Percentiles rank a stretch among this genome's conserved stretches.
Evolutionary conservation across 2,113 vertebrate genomes (phyloP).

Genomic region (Oncorhynchus keta): DNA sequence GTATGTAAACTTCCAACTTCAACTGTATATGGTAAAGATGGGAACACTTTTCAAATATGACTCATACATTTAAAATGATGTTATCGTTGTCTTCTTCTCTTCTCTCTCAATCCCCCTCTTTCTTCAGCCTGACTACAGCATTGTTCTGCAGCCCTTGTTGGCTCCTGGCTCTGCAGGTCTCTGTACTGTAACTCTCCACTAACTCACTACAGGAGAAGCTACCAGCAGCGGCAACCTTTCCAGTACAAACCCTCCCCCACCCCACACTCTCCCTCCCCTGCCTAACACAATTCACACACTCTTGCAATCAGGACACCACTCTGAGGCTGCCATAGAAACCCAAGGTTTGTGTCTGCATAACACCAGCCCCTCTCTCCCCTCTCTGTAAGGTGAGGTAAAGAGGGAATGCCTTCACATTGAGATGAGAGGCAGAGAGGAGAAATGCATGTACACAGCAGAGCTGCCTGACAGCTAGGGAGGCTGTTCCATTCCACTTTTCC

Average conservation of each 20-base stretch:
- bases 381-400: constrained; percentile 53
- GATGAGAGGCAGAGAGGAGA: constrained; percentile 52
- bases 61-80: constrained; percentile 29
- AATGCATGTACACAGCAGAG: constrained; percentile 33
- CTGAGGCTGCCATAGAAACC: constrained; percentile 66
- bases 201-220: constrained; percentile 57
- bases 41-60: constrained; percentile 51
- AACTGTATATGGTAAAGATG: constrained; percentile 25
- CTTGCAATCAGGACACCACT: constrained; percentile 66
- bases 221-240: constrained; percentile 35
- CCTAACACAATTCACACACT: constrained; percentile 73
- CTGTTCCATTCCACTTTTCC: constrained; percentile 13
- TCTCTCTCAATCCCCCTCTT: constrained; percentile 2
- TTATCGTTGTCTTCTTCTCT: no score
- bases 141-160: constrained; percentile 17
- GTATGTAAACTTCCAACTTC: no score
- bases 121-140: constrained; percentile 16
- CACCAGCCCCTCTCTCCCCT: constrained; percentile 54
- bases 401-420: constrained; percentile 62
- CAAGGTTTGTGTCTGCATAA: constrained; percentile 70
- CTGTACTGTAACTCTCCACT: constrained; percentile 54
- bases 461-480: constrained; percentile 9
- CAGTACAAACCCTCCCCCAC: background rate
- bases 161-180: no score
- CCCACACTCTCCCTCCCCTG: constrained; percentile 13